A percentile compares a stretch with the other conserved stretches of the same genome.
Evolutionary conservation across 2,797 vertebrate genomes (phyloP).

Genomic region (Cygnus olor): DNA sequence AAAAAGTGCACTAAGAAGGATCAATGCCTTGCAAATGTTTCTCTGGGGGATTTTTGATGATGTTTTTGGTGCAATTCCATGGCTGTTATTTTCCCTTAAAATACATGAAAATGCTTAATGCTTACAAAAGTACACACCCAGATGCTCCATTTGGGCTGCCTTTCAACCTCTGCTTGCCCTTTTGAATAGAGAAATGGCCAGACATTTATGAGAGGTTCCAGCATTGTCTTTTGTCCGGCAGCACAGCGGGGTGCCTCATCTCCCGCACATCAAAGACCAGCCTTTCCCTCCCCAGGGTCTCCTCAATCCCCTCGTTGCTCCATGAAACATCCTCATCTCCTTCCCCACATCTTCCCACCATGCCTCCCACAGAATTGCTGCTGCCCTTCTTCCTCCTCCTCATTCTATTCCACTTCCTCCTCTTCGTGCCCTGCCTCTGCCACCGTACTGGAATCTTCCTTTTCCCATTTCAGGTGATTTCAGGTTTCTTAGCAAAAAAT

Average conservation of each 20-base stretch:
- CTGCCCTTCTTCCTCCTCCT: not conserved
- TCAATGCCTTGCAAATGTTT: rapidly evolving
- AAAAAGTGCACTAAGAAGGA: not conserved
- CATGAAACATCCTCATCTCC: not conserved
- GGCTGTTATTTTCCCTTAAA: not conserved
- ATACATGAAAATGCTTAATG: not conserved
- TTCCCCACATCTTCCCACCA: not conserved
- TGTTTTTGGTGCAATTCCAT: not conserved
- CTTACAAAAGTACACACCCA: not conserved
- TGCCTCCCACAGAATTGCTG: too few relatives aligned
- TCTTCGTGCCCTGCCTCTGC: not conserved
- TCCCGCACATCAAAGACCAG: not conserved
- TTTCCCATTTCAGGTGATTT: not conserved
- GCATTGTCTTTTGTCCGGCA: not conserved
- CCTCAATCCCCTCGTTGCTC: not conserved
- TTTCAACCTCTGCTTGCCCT: not conserved
- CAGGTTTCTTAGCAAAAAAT: not conserved
- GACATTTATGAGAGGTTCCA: not conserved
- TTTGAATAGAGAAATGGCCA: not conserved
- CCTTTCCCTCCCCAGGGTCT: rapidly evolving
- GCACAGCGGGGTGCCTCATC: rapidly evolving
- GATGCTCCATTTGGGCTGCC: not conserved
- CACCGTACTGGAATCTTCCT: not conserved
- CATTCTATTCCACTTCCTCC: too few relatives aligned
- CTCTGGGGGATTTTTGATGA: not conserved